Evolutionary conservation across 2,113 vertebrate genomes (phyloP).

Genomic region (Pseudorasbora parva): DNA sequence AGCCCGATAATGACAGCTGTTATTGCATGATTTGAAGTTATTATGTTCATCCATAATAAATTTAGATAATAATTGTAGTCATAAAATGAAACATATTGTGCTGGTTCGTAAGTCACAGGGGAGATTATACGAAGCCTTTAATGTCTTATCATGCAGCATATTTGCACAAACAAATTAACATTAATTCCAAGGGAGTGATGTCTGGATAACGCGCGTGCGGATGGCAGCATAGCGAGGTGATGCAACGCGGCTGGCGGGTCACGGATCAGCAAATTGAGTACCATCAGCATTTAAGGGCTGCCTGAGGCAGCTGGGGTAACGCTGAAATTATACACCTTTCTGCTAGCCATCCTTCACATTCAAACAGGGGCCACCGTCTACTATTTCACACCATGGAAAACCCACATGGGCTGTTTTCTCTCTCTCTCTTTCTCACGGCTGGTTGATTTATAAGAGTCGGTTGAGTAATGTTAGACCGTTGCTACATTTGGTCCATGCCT

Average conservation of each 20-base stretch:
- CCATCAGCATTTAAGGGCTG: constrained; percentile 74
- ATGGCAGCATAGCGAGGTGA: constrained; percentile 58
- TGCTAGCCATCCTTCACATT: constrained; percentile 66
- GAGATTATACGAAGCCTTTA: constrained; percentile 19
- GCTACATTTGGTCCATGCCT: constrained; percentile 63
- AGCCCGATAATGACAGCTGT: constrained; percentile 40
- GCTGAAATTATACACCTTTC: constrained; percentile 77
- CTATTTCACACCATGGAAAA: constrained; percentile 63
- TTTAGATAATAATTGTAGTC: constrained; percentile 17
- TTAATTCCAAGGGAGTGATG: constrained; percentile 30
- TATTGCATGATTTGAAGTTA: constrained; percentile 42
- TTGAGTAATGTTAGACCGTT: constrained; percentile 61
- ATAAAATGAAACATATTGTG: constrained; percentile 33
- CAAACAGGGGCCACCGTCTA: constrained; percentile 63
- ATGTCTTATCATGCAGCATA: neutral
- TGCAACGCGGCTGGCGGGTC: constrained; percentile 68
- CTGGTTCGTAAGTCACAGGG: neutral
- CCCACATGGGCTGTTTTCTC: constrained; percentile 33
- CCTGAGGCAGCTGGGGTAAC: constrained; percentile 82
- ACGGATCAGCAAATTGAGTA: constrained; percentile 72
- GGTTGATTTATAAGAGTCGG: constrained; percentile 62
- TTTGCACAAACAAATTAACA: constrained; percentile 30
- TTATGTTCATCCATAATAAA: constrained; percentile 42
- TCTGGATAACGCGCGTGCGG: constrained; percentile 11
- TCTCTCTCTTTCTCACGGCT: constrained; percentile 26